Evolutionary conservation across 2,888 invertebrate species (phyloP).

Genomic region (Tipula confusa): DNA sequence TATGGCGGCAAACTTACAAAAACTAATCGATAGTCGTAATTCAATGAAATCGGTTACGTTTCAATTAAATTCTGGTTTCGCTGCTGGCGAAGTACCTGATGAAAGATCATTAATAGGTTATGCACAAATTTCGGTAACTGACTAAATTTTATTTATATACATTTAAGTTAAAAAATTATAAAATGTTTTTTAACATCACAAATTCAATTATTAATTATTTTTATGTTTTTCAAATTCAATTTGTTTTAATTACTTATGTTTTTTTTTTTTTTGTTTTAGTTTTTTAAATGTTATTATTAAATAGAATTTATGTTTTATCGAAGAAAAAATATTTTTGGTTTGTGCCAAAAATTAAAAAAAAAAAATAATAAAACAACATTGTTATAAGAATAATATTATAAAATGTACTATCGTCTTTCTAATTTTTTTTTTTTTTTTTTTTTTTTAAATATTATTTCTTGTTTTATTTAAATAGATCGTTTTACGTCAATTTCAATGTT

Average conservation of each 20-base stretch:
- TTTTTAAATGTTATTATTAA: constrained; percentile 26
- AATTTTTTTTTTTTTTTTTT: background rate
- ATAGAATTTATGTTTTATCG: background rate
- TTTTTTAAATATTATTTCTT: background rate
- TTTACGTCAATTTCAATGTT: constrained; percentile 1
- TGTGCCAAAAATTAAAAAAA: constrained; percentile 20
- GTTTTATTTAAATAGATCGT: background rate
- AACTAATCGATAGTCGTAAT: constrained; percentile 71
- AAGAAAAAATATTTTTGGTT: constrained; percentile 3
- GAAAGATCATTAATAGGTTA: constrained; percentile 94
- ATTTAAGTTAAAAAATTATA: constrained; percentile 12
- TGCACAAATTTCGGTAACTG: constrained; percentile 94
- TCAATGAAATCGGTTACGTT: constrained; percentile 76
- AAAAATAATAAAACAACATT: background rate
- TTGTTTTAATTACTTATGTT: constrained; percentile 25
- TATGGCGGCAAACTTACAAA: constrained; percentile 90
- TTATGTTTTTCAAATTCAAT: background rate
- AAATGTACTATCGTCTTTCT: background rate
- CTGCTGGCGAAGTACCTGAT: constrained; percentile 78
- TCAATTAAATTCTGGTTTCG: constrained; percentile 70
- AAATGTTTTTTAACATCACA: constrained; percentile 22
- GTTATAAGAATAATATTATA: background rate
- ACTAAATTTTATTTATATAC: constrained; percentile 53
- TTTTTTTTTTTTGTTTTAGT: background rate
- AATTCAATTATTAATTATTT: too few species aligned